Conservation (phyloP, 2,888 invertebrate genomes). For the Drepana falcataria region DNA sequence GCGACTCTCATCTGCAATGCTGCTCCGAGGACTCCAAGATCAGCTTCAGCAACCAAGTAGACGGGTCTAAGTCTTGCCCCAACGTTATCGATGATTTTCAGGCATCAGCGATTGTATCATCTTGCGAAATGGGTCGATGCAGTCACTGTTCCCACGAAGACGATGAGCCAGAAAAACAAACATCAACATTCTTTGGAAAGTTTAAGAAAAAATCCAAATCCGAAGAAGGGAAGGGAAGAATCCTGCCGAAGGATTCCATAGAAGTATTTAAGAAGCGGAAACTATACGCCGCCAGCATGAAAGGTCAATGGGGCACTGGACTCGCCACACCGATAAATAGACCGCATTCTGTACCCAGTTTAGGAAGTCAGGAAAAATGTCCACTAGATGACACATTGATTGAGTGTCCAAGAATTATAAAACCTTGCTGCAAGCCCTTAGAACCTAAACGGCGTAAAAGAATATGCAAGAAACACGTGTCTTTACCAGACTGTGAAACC, state of each 20-base stretch:
- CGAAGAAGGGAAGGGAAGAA: constrained; percentile 22
- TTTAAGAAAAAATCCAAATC: constrained; percentile 20
- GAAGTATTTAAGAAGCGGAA: constrained; percentile 53
- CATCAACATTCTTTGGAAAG: constrained; percentile 26
- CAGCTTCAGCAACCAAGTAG: constrained; percentile 32
- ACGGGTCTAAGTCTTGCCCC: constrained; percentile 47
- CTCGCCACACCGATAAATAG: constrained; percentile 7
- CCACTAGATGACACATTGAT: constrained; percentile 16
- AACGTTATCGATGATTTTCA: constrained; percentile 48
- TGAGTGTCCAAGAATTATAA: constrained; percentile 16
- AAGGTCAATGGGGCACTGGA: constrained; percentile 33
- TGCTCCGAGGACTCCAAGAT: constrained; percentile 35
- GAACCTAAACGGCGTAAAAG: constrained; percentile 11
- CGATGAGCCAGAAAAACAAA: constrained; percentile 9
- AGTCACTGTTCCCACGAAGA: constrained; percentile 25
- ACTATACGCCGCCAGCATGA: constrained; percentile 42
- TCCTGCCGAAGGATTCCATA: constrained; percentile 56
- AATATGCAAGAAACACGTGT: constrained; percentile 36
- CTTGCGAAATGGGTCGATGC: constrained; percentile 34
- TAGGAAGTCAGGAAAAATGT: constrained; percentile 19
- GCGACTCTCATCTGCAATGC: constrained; percentile 40
- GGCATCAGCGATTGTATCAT: constrained; percentile 32
- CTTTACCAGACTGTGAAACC: constrained; percentile 32
- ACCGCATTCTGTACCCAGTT: constrained; percentile 22
- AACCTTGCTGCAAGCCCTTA: constrained; percentile 15